phyloP scores from a whole-genome alignment of 2,888 invertebrate genomes.

The Brenthis hecate region DNA sequence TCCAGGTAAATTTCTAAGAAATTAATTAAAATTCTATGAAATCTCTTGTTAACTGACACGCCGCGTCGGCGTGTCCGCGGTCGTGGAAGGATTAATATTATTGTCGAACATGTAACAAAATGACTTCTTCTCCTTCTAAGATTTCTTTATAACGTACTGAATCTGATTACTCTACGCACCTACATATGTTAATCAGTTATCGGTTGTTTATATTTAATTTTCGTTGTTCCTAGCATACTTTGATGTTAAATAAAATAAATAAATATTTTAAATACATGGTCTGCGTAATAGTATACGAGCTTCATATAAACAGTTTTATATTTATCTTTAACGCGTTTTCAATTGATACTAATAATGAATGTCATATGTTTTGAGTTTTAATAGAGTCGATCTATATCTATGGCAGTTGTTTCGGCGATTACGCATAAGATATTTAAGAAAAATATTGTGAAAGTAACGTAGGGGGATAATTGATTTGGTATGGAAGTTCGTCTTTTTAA shows the following conservation, averaged over 20 bases:
- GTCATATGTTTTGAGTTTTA: constrained; percentile 22
- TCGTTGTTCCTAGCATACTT: constrained; percentile 8
- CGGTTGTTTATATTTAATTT: background rate
- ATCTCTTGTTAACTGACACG: no score
- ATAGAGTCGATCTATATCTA: constrained; percentile 9
- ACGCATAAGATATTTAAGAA: background rate
- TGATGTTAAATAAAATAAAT: no score
- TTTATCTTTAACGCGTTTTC: constrained; percentile 54
- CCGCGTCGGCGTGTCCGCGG: no score
- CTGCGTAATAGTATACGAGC: constrained; percentile 7
- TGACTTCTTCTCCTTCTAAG: no score
- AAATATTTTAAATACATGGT: background rate
- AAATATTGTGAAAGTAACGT: background rate
- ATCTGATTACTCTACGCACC: no score
- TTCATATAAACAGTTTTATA: constrained; percentile 21
- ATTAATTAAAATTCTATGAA: no score
- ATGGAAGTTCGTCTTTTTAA: no score
- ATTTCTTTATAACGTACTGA: no score
- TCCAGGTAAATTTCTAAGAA: no score
- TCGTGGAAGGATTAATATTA: no score
- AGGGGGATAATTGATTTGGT: background rate
- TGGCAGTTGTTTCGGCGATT: background rate
- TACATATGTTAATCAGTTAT: no score
- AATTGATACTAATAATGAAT: constrained; percentile 61
- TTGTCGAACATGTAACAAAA: no score